phyloP scores from a whole-genome alignment of 2,797 vertebrate species.

The Pantherophis vulpinus region DNA sequence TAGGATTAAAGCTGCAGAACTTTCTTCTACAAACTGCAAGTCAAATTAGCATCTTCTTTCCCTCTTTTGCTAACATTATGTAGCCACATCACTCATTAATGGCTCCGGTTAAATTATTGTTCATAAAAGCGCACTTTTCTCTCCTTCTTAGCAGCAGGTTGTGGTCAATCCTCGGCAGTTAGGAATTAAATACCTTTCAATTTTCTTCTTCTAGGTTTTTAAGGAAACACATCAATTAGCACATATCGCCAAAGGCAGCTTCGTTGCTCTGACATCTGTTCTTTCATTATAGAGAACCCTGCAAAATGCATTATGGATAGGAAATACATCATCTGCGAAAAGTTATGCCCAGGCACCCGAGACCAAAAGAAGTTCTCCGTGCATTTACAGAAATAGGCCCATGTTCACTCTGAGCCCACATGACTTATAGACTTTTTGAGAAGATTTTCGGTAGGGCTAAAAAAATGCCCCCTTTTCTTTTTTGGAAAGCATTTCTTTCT shows the following conservation, averaged over 20 bases:
- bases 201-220: conserved; percentile 15
- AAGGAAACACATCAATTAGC: conserved; percentile 68
- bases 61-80: background rate
- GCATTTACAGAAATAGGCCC: background rate
- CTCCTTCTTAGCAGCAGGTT: conserved; percentile 13
- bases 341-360: conserved; percentile 32
- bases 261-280: conserved; percentile 70
- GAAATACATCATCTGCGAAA: conserved; percentile 35
- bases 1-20: background rate
- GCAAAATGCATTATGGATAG: conserved; percentile 60
- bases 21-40: conserved; percentile 12
- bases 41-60: background rate
- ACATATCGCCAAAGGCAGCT: conserved; percentile 67
- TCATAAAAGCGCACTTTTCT: conserved; percentile 20
- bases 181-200: conserved; percentile 42
- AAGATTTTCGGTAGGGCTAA: background rate
- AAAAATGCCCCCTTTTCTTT: background rate
- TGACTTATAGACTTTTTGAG: background rate
- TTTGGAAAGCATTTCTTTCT: background rate
- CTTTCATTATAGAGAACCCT: conserved; percentile 52
- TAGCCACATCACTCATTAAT: conserved; percentile 8
- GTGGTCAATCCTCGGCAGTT: conserved; percentile 11
- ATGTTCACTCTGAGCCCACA: background rate
- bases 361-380: conserved; percentile 44
- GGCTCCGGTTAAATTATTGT: conserved; percentile 16